Evolutionary conservation across 1,140 invertebrate species (phyloP).

Genomic region (Hirudo medicinalis): DNA sequence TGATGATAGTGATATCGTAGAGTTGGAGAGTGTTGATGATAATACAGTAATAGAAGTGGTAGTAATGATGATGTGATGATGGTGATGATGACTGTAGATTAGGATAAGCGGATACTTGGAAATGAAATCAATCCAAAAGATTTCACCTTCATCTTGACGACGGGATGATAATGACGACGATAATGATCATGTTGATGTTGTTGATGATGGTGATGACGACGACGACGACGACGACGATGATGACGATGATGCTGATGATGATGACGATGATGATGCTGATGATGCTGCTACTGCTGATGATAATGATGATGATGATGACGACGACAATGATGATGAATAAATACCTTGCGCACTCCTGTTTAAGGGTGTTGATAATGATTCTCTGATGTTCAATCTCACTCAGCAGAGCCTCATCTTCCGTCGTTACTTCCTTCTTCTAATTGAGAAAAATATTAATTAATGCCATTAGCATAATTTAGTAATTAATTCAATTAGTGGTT

Average conservation of each 20-base stretch:
- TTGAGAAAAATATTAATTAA: background rate
- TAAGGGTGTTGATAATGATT: background rate
- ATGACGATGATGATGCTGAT: background rate
- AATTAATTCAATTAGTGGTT: too few relatives aligned
- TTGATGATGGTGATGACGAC: background rate
- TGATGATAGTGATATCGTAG: too few relatives aligned
- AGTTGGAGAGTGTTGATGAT: too few relatives aligned
- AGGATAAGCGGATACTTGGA: too few relatives aligned
- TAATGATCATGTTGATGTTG: background rate
- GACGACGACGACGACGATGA: background rate
- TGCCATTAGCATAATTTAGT: too few relatives aligned
- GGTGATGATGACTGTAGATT: too few relatives aligned
- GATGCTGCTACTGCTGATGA: background rate
- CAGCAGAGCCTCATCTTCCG: conserved; percentile 8
- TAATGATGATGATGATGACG: background rate
- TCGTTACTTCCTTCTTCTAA: conserved; percentile 9
- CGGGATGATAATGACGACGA: background rate
- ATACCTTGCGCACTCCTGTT: conserved; percentile 7
- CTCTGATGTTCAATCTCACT: conserved; percentile 7
- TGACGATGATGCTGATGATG: background rate
- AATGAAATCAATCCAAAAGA: too few relatives aligned
- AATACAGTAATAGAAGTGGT: too few relatives aligned
- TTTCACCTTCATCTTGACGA: background rate
- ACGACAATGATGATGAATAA: background rate
- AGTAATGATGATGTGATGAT: too few relatives aligned